Evolutionary conservation across 1,140 invertebrate genomes (phyloP).

Genomic region (Glossosoma conforme): DNA sequence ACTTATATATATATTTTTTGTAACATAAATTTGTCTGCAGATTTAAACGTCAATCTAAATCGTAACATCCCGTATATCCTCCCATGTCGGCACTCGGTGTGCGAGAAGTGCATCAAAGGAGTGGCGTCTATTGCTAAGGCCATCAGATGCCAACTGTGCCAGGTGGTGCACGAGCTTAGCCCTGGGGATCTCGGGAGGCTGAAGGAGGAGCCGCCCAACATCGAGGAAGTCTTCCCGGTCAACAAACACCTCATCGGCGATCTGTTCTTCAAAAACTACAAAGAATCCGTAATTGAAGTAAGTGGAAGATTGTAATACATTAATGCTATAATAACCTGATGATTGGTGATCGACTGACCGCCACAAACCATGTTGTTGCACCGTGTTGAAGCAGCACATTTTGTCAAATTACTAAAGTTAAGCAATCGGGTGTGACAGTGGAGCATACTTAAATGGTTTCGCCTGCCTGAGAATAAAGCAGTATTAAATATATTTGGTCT

Average conservation of each 20-base stretch:
- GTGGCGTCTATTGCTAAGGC: slow-evolving; percentile 37
- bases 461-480: too few species aligned
- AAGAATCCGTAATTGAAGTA: slow-evolving; percentile 32
- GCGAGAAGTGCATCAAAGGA: slow-evolving; percentile 41
- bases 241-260: slow-evolving; percentile 39
- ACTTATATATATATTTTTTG: not conserved
- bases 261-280: slow-evolving; percentile 29
- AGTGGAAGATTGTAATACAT: slow-evolving; percentile 2
- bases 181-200: slow-evolving; percentile 29
- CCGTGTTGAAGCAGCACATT: too few species aligned
- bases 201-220: slow-evolving; percentile 32
- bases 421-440: too few species aligned
- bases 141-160: slow-evolving; percentile 41
- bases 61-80: slow-evolving; percentile 40
- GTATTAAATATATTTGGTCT: too few species aligned
- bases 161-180: slow-evolving; percentile 34
- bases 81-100: slow-evolving; percentile 43
- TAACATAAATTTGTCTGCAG: slow-evolving; percentile 15
- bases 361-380: too few species aligned
- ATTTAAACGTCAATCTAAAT: slow-evolving; percentile 27
- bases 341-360: too few species aligned
- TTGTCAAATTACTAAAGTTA: too few species aligned
- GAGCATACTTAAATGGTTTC: too few species aligned
- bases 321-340: not conserved
- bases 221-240: slow-evolving; percentile 38